Conservation (phyloP, 2,888 invertebrate genomes). For the Eustalomyia histrio region DNA sequence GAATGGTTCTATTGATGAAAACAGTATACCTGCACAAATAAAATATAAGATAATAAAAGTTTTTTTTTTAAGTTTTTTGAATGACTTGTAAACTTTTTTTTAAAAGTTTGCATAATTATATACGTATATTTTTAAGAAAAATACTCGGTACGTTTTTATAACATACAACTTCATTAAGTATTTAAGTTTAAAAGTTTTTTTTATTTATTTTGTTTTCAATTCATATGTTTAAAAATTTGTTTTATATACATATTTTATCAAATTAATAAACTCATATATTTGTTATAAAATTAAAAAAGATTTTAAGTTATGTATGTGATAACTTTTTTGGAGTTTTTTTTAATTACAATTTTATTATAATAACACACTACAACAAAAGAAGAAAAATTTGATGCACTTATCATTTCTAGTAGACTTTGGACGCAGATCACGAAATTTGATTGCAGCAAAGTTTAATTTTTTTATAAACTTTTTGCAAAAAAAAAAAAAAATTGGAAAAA, state of each 20-base stretch:
- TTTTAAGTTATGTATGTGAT: too few species aligned
- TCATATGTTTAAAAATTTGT: background rate
- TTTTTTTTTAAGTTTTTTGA: too few species aligned
- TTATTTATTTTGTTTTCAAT: slow-evolving; percentile 6
- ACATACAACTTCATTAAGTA: background rate
- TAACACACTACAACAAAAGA: too few species aligned
- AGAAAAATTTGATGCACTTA: too few species aligned
- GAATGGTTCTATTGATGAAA: slow-evolving; percentile 8
- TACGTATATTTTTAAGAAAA: background rate
- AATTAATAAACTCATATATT: background rate
- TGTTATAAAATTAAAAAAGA: background rate
- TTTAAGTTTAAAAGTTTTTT: background rate
- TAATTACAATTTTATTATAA: too few species aligned
- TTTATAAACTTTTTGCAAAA: too few species aligned
- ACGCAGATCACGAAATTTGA: too few species aligned
- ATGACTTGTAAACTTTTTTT: slow-evolving; percentile 7
- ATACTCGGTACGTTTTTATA: slow-evolving; percentile 12
- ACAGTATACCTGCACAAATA: slow-evolving; percentile 14
- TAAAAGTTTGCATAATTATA: slow-evolving; percentile 5
- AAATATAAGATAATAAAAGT: background rate
- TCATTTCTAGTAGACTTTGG: too few species aligned
- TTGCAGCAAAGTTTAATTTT: too few species aligned
- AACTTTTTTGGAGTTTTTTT: too few species aligned
- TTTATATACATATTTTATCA: background rate
- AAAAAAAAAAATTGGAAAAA: too few species aligned